Conservation (phyloP, 2,888 invertebrate genomes). For the Athetis lepigone region DNA sequence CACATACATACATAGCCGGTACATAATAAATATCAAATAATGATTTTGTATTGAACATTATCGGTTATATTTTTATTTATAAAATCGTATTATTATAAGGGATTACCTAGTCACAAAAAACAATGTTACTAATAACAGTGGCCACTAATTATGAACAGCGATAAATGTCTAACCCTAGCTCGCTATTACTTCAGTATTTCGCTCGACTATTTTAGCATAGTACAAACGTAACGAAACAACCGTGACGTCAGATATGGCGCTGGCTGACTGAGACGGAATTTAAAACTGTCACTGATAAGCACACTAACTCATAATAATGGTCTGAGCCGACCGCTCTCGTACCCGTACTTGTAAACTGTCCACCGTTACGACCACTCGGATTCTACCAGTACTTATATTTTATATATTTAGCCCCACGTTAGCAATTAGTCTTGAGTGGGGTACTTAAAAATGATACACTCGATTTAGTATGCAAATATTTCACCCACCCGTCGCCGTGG, state of each 20-base stretch:
- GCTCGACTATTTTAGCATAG: conserved; percentile 32
- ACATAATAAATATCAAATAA: too few relatives aligned
- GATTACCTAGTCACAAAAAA: too few relatives aligned
- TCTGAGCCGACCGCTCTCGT: conserved; percentile 55
- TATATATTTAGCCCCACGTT: conserved; percentile 57
- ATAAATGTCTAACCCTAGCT: too few relatives aligned
- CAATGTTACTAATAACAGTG: background rate
- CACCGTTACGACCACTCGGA: conserved; percentile 46
- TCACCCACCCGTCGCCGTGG: conserved; percentile 44
- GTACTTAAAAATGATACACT: conserved; percentile 64
- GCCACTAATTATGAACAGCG: background rate
- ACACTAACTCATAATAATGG: conserved; percentile 79
- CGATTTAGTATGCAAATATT: conserved; percentile 64
- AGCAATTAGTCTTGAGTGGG: conserved; percentile 60
- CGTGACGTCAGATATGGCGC: conserved; percentile 65
- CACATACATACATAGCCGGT: too few relatives aligned
- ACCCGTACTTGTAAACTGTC: conserved; percentile 58
- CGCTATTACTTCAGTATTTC: background rate
- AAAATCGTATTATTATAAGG: too few relatives aligned
- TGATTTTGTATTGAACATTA: too few relatives aligned
- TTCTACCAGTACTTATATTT: conserved; percentile 57
- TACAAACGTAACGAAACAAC: conserved; percentile 28
- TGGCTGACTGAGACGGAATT: conserved; percentile 72
- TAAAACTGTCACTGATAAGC: conserved; percentile 80
- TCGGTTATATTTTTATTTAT: too few relatives aligned